phyloP scores from a whole-genome alignment of 2,888 invertebrate species.

The Hydrotaea diabolus region DNA sequence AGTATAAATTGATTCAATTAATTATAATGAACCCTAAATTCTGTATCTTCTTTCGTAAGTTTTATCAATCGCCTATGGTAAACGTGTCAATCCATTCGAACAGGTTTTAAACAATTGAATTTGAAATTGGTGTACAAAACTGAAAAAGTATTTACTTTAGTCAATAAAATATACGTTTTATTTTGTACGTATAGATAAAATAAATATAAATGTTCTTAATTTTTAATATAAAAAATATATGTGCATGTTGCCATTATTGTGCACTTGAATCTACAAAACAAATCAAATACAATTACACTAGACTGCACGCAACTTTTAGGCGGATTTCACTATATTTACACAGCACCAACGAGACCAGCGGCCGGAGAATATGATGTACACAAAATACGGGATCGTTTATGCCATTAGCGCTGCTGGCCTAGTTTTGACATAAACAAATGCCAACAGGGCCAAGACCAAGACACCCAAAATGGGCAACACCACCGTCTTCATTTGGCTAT shows the following conservation, averaged over 20 bases:
- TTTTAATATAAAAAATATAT: constrained; percentile 32
- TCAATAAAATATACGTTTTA: constrained; percentile 5
- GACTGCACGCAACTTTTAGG: neutral
- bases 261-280: neutral
- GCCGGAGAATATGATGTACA: neutral
- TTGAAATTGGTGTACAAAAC: no score
- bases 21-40: no score
- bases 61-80: no score
- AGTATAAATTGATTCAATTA: no score
- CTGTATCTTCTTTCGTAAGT: no score
- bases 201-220: constrained; percentile 4
- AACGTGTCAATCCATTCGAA: no score
- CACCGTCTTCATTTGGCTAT: constrained; percentile 89
- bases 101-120: no score
- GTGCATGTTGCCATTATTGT: neutral
- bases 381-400: constrained; percentile 53
- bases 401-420: constrained; percentile 82
- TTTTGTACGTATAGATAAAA: neutral
- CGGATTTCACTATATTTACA: neutral
- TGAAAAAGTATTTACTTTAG: no score
- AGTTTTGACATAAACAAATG: constrained; percentile 90
- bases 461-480: constrained; percentile 86
- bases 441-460: constrained; percentile 86
- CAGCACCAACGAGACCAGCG: no score
- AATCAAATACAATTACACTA: neutral